phyloP scores from a whole-genome alignment of 2,113 vertebrate species.

The Pseudorasbora parva region DNA sequence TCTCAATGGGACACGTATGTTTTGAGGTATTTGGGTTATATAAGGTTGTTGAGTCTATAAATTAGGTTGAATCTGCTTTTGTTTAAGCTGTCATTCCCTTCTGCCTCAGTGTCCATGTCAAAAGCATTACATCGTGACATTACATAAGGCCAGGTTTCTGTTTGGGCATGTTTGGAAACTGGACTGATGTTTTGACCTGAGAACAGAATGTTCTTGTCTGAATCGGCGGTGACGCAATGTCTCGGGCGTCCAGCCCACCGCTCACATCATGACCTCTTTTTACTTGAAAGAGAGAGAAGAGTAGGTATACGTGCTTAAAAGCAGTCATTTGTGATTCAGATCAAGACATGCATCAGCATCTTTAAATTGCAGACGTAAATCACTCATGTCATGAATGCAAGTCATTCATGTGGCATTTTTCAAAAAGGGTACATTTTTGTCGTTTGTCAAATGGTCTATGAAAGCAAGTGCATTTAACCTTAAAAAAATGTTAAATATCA shows the following conservation, averaged over 20 bases:
- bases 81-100: background rate
- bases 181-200: background rate
- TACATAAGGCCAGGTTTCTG: slow-evolving; percentile 65
- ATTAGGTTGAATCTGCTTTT: background rate
- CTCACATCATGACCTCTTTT: slow-evolving; percentile 30
- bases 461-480: background rate
- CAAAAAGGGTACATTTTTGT: background rate
- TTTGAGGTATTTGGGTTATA: background rate
- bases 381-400: background rate
- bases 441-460: background rate
- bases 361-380: background rate
- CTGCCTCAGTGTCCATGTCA: slow-evolving; percentile 43
- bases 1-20: background rate
- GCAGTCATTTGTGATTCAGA: background rate
- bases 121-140: slow-evolving; percentile 55
- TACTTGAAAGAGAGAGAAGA: background rate
- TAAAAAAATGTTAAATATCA: background rate
- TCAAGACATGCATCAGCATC: background rate
- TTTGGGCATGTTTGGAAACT: slow-evolving; percentile 59
- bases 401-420: background rate
- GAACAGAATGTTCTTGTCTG: slow-evolving; percentile 54
- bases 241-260: slow-evolving; percentile 15
- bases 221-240: background rate
- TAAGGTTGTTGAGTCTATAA: background rate
- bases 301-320: background rate